These are phyloP conservation scores for Gymnoscelis rufifasciata DNA, from an alignment of 2,888 invertebrate species.

Conservation along the genomic window DNA sequence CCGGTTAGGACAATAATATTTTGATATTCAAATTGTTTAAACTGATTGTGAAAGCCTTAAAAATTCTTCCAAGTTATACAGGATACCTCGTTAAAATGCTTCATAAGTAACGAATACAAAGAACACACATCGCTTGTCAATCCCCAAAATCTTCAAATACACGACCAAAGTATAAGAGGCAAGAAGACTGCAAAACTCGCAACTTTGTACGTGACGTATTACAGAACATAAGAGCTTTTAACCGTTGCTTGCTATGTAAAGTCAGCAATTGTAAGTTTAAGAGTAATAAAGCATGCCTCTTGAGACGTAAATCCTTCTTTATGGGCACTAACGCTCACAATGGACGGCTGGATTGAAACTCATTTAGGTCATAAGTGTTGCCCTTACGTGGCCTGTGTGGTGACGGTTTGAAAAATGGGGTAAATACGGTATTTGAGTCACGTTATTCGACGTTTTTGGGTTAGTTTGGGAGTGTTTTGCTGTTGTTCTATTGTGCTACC, in stretches of 20 bases:
- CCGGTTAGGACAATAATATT: too few species aligned
- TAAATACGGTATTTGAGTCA: background rate
- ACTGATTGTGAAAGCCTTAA: too few species aligned
- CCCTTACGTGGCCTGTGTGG: constrained; percentile 17
- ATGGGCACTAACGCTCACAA: constrained; percentile 54
- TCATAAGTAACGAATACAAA: too few species aligned
- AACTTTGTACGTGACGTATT: constrained; percentile 1
- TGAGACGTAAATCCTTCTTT: constrained; percentile 39
- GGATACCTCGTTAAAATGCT: too few species aligned
- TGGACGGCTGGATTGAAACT: constrained; percentile 55
- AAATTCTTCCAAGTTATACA: too few species aligned
- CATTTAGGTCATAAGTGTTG: constrained; percentile 50
- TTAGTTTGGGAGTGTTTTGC: background rate
- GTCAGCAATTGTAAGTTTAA: constrained; percentile 42
- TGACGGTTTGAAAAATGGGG: constrained; percentile 17
- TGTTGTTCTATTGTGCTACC: too few species aligned
- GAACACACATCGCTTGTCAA: too few species aligned
- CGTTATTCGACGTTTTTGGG: background rate
- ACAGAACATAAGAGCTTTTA: background rate
- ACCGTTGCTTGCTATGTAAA: constrained; percentile 6
- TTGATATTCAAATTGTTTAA: too few species aligned
- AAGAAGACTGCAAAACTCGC: too few species aligned
- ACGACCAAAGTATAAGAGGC: too few species aligned
- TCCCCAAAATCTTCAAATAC: too few species aligned
- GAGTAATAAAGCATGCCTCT: constrained; percentile 33